phyloP scores from a whole-genome alignment of 2,888 invertebrate genomes.

The Panopea generosa region DNA sequence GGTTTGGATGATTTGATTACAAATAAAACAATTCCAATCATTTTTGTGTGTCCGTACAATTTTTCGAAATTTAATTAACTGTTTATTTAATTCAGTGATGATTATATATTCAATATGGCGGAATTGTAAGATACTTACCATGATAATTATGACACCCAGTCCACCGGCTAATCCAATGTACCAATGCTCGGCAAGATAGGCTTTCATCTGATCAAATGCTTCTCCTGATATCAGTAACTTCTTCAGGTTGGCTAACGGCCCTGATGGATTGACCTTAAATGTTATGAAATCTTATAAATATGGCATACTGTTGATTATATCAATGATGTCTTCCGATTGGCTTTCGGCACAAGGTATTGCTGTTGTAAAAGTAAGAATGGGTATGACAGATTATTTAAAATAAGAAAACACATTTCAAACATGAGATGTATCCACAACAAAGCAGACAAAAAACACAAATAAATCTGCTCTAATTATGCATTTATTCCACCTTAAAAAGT shows the following conservation, averaged over 20 bases:
- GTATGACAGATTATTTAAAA: not conserved
- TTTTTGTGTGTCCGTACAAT: too few relatives aligned
- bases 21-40: too few relatives aligned
- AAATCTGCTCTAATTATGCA: too few relatives aligned
- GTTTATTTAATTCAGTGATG: too few relatives aligned
- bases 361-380: not conserved
- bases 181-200: constrained; percentile 97
- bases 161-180: constrained; percentile 93
- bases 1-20: too few relatives aligned
- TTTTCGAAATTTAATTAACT: too few relatives aligned
- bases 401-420: too few relatives aligned
- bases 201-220: constrained; percentile 93
- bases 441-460: too few relatives aligned
- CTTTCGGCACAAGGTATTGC: not conserved
- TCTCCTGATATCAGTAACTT: constrained; percentile 96
- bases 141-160: constrained; percentile 89
- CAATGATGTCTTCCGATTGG: not conserved
- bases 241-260: constrained; percentile 97
- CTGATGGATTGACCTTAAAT: constrained; percentile 97
- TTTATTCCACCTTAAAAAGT: too few relatives aligned
- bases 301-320: not conserved
- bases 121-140: too few relatives aligned
- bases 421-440: too few relatives aligned
- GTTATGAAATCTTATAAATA: not conserved
- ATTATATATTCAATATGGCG: too few relatives aligned